Conservation (phyloP, 2,888 invertebrate species). For the Branchinecta sandiegonensis region DNA sequence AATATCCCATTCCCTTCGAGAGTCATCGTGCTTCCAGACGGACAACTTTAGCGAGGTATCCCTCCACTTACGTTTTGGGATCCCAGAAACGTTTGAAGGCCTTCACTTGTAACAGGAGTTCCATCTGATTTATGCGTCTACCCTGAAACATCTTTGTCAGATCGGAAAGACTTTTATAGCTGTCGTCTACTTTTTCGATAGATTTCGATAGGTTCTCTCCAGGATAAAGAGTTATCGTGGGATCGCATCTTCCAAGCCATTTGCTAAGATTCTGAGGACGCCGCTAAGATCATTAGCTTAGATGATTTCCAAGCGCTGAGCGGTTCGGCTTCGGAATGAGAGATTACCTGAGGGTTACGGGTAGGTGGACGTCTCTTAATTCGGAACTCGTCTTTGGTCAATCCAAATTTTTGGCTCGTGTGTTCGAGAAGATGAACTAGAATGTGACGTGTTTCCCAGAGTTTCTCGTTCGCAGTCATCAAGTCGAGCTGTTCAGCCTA, state of each 20-base stretch:
- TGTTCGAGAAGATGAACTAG: background rate
- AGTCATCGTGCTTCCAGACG: no score
- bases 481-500: slow-evolving; percentile 1
- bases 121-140: background rate
- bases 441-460: background rate
- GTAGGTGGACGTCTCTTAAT: background rate
- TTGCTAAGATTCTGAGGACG: fast-evolving
- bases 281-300: background rate
- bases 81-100: no score
- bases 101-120: no score
- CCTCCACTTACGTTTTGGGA: no score
- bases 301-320: background rate
- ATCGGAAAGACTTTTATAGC: background rate
- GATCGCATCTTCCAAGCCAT: background rate
- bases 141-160: background rate
- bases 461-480: background rate
- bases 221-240: no score
- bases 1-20: no score
- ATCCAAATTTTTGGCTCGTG: no score
- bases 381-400: no score
- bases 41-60: no score
- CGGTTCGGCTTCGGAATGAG: background rate
- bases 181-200: background rate
- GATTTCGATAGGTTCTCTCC: background rate
- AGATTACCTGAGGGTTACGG: background rate